Conservation (phyloP, 1,140 invertebrate genomes). For the Pseudomyrmex flavicornis region DNA sequence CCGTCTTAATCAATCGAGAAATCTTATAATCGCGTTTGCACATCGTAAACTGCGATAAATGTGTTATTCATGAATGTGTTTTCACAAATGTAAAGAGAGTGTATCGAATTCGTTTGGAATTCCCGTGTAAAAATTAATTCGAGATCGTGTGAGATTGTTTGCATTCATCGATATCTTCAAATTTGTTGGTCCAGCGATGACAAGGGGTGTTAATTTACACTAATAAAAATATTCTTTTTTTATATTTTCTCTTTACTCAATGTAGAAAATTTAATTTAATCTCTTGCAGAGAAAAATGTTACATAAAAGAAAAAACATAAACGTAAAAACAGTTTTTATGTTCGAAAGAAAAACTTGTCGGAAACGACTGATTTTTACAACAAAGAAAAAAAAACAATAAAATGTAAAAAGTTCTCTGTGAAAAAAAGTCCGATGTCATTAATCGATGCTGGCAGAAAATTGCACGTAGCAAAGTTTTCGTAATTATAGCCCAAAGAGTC, state of each 20-base stretch:
- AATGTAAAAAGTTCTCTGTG: background rate
- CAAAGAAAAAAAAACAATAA: background rate
- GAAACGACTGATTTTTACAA: conserved; percentile 14
- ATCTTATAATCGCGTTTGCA: background rate
- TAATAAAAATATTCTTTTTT: too few species aligned
- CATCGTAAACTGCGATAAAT: background rate
- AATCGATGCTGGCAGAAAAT: conserved; percentile 28
- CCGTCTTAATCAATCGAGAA: conserved; percentile 6
- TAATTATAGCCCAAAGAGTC: background rate
- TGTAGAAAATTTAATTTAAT: background rate
- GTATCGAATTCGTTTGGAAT: background rate
- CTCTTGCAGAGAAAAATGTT: too few species aligned
- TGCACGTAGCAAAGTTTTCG: conserved; percentile 30
- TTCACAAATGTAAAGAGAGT: background rate
- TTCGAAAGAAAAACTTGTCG: background rate
- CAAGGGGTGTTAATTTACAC: too few species aligned
- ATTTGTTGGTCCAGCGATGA: too few species aligned
- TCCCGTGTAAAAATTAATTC: too few species aligned
- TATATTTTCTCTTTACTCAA: too few species aligned
- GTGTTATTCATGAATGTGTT: background rate
- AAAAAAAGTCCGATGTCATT: background rate
- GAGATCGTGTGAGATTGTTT: too few species aligned
- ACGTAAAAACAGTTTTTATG: background rate
- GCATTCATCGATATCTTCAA: too few species aligned
- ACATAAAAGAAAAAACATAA: background rate